A percentile compares a stretch with the other conserved stretches of the same genome.
Evolutionary conservation across 1,140 invertebrate species (phyloP).

Genomic region (Nebria ingens): DNA sequence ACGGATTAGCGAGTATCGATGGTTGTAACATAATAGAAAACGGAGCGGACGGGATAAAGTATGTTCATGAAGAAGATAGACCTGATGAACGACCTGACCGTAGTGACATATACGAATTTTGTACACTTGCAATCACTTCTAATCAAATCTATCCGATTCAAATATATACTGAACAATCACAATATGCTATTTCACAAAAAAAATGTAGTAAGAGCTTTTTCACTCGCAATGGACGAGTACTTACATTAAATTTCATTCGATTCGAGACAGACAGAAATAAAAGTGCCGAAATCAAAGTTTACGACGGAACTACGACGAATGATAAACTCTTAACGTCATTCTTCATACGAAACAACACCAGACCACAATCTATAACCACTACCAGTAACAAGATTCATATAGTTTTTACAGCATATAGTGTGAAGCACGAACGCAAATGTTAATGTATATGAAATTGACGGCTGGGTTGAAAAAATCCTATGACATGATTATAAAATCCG

Average conservation of each 20-base stretch:
- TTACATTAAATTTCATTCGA: slow-evolving; percentile 75
- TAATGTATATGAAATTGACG: slow-evolving; percentile 63
- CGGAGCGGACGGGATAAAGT: slow-evolving; percentile 76
- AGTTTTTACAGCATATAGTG: slow-evolving; percentile 61
- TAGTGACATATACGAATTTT: slow-evolving; percentile 63
- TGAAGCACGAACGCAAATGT: slow-evolving; percentile 52
- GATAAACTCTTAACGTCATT: slow-evolving; percentile 60
- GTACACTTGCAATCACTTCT: slow-evolving; percentile 66
- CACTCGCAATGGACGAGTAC: slow-evolving; percentile 60
- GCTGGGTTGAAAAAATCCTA: slow-evolving; percentile 71
- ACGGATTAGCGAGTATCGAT: slow-evolving; percentile 60
- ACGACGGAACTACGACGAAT: slow-evolving; percentile 60
- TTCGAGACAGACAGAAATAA: slow-evolving; percentile 63
- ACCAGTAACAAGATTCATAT: slow-evolving; percentile 66
- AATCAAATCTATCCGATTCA: slow-evolving; percentile 75
- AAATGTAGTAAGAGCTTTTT: slow-evolving; percentile 68
- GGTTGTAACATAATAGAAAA: slow-evolving; percentile 67
- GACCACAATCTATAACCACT: slow-evolving; percentile 75
- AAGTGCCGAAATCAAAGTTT: slow-evolving; percentile 60
- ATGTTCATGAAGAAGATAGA: slow-evolving; percentile 66
- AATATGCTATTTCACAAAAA: slow-evolving; percentile 52
- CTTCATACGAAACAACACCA: slow-evolving; percentile 62
- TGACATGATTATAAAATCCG: slow-evolving; percentile 79
- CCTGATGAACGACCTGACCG: slow-evolving; percentile 58
- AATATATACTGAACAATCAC: slow-evolving; percentile 63